These are phyloP conservation scores for Mycetomoellerius zeteki DNA, from an alignment of 1,140 invertebrate genomes.

Conservation along the genomic window DNA sequence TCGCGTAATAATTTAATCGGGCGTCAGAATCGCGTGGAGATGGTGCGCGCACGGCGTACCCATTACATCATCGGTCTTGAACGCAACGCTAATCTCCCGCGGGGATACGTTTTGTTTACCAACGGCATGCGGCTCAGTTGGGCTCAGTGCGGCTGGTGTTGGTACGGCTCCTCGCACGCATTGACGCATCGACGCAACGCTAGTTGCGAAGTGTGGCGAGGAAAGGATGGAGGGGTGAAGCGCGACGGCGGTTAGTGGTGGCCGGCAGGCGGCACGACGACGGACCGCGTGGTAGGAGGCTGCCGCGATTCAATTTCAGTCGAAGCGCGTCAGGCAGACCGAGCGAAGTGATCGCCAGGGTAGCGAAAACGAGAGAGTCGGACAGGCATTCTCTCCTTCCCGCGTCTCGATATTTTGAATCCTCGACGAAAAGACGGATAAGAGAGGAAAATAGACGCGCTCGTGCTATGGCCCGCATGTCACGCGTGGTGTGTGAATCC, in stretches of 20 bases:
- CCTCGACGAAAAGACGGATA: background rate
- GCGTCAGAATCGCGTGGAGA: no score
- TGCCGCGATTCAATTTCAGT: conserved; percentile 82
- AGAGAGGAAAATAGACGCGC: background rate
- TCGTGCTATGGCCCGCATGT: background rate
- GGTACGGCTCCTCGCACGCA: background rate
- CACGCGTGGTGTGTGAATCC: background rate
- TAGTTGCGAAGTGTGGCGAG: background rate
- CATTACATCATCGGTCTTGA: conserved; percentile 26
- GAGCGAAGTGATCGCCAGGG: conserved; percentile 61
- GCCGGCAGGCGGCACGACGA: conserved; percentile 36
- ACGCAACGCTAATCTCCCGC: conserved; percentile 14
- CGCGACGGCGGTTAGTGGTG: conserved; percentile 10
- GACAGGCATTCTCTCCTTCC: conserved; percentile 64
- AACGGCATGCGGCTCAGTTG: conserved; percentile 16
- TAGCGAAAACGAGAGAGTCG: conserved; percentile 35
- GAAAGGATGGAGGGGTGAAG: background rate
- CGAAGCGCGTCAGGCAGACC: conserved; percentile 82
- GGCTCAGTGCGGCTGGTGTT: no score
- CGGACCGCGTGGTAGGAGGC: conserved; percentile 75
- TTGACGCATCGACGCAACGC: background rate
- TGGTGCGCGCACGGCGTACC: conserved; percentile 5
- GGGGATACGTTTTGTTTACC: conserved; percentile 66
- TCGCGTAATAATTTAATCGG: background rate
- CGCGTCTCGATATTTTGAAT: conserved; percentile 55